Evolutionary conservation across 1,140 invertebrate genomes (phyloP).

Genomic region (Chelonus insularis): DNA sequence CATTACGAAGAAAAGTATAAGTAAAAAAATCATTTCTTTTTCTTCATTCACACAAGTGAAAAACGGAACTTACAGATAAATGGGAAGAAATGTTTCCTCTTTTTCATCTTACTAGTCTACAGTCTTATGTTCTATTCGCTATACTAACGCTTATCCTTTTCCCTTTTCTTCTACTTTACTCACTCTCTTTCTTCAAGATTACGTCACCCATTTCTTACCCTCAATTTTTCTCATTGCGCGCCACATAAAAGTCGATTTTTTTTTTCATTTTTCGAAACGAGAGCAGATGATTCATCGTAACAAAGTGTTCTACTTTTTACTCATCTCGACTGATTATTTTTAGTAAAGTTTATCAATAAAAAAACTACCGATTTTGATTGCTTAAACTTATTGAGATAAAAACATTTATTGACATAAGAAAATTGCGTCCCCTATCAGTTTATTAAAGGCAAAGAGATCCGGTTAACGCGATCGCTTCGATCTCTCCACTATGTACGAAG

Average conservation of each 20-base stretch:
- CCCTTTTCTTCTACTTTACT: background rate
- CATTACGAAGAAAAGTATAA: background rate
- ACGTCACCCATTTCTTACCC: background rate
- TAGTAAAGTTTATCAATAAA: no score
- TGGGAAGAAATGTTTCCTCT: background rate
- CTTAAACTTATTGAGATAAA: no score
- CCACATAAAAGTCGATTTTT: no score
- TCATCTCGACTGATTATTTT: no score
- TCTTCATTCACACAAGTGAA: background rate
- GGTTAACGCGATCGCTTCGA: background rate
- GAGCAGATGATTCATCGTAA: no score
- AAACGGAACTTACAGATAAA: background rate
- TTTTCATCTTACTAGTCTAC: background rate
- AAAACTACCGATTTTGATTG: no score
- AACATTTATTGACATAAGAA: no score
- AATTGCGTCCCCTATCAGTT: no score
- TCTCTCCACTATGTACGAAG: slow-evolving; percentile 1
- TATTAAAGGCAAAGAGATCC: no score
- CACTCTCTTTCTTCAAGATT: background rate
- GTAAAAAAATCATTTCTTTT: background rate
- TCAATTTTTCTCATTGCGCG: background rate
- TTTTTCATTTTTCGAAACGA: no score
- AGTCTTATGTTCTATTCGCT: slow-evolving; percentile 3
- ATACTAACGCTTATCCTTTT: background rate
- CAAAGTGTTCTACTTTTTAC: no score